These are phyloP conservation scores for Aphelenchoides bicaudatus DNA, from an alignment of 2,888 invertebrate genomes.

Conservation along the genomic window DNA sequence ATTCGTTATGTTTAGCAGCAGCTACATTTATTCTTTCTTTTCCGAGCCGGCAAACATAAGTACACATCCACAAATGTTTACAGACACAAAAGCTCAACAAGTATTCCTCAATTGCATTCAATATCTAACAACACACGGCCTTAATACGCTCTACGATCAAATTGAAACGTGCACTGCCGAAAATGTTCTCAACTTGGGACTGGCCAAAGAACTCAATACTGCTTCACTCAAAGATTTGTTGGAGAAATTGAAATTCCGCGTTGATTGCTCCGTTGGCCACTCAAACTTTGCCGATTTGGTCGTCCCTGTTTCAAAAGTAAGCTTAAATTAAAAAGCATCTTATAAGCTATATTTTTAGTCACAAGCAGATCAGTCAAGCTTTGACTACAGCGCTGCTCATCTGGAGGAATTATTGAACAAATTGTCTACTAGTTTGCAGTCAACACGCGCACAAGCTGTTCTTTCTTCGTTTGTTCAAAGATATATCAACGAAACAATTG, in stretches of 20 bases:
- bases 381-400: constrained; percentile 19
- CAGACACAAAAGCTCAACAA: constrained; percentile 31
- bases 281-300: constrained; percentile 32
- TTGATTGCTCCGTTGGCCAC: constrained; percentile 17
- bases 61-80: constrained; percentile 6
- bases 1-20: constrained; percentile 11
- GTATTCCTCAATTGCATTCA: constrained; percentile 35
- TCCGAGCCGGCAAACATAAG: constrained; percentile 8
- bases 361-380: background rate
- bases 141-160: constrained; percentile 24
- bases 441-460: constrained; percentile 17
- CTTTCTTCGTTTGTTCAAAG: constrained; percentile 24
- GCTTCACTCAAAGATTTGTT: constrained; percentile 20
- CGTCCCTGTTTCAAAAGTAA: constrained; percentile 31
- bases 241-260: constrained; percentile 19
- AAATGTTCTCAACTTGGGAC: constrained; percentile 16
- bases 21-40: constrained; percentile 22
- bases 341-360: too few species aligned
- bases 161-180: constrained; percentile 25
- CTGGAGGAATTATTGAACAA: constrained; percentile 28
- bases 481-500: constrained; percentile 25
- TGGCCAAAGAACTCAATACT: constrained; percentile 26
- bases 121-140: constrained; percentile 31
- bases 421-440: constrained; percentile 23
- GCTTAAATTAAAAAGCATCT: constrained; percentile 7